Percentiles rank a stretch among this genome's conserved stretches.
These are phyloP conservation scores for Pygmarrhopalites habei DNA, from an alignment of 1,140 invertebrate genomes.

Conservation along the genomic window DNA sequence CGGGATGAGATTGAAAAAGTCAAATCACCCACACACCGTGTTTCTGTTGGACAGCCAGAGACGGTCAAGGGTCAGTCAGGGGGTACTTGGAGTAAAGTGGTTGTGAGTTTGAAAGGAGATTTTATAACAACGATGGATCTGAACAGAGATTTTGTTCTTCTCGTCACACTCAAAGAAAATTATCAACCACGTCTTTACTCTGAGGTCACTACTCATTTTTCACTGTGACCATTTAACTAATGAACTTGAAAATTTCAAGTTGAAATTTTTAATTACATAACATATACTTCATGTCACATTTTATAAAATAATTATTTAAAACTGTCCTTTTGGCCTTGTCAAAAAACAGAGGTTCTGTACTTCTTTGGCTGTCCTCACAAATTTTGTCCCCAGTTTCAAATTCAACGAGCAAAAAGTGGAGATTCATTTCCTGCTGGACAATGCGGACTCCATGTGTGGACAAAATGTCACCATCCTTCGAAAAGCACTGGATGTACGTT, in stretches of 20 bases:
- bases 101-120: slow-evolving; percentile 14
- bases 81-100: slow-evolving; percentile 15
- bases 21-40: slow-evolving; percentile 26
- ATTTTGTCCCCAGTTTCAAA: slow-evolving; percentile 33
- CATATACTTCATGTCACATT: neutral
- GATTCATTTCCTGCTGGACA: slow-evolving; percentile 41
- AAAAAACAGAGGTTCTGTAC: slow-evolving; percentile 1
- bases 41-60: slow-evolving; percentile 16
- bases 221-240: neutral
- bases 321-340: no score
- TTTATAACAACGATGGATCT: slow-evolving; percentile 30
- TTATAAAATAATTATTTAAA: neutral
- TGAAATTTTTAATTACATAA: no score
- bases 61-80: slow-evolving; percentile 1
- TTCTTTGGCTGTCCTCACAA: slow-evolving; percentile 26
- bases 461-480: slow-evolving; percentile 38
- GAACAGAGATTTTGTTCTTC: slow-evolving; percentile 37
- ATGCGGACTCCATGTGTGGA: slow-evolving; percentile 42
- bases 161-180: slow-evolving; percentile 20
- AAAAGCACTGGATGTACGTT: slow-evolving; percentile 37
- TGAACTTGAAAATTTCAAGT: neutral
- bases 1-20: no score
- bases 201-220: slow-evolving; percentile 2
- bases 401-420: slow-evolving; percentile 39
- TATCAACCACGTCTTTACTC: slow-evolving; percentile 27